These are phyloP conservation scores for Pogonognathellus flavescens DNA, from an alignment of 1,140 invertebrate species.

Conservation along the genomic window DNA sequence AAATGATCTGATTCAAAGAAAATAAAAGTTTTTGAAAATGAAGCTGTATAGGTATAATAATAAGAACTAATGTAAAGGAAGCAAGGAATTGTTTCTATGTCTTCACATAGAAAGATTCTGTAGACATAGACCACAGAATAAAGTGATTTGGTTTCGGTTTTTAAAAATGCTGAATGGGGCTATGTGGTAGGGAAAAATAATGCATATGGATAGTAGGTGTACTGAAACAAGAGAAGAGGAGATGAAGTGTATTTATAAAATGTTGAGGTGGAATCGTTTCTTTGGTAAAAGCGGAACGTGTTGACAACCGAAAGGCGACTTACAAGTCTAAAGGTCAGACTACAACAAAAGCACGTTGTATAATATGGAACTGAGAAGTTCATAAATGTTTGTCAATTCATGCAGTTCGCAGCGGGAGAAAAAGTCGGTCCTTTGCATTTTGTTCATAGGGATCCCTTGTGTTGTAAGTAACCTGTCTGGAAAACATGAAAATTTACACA, in stretches of 20 bases:
- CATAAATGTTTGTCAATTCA: conserved; percentile 52
- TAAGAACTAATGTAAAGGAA: too few relatives aligned
- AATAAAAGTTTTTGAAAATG: too few relatives aligned
- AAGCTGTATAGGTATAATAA: too few relatives aligned
- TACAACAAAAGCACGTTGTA: conserved; percentile 24
- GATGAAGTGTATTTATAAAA: too few relatives aligned
- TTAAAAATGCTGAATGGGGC: too few relatives aligned
- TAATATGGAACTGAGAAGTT: conserved; percentile 49
- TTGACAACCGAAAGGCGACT: conserved; percentile 32
- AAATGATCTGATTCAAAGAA: background rate
- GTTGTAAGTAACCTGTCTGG: conserved; percentile 43
- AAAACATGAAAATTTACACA: conserved; percentile 53
- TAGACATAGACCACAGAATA: too few relatives aligned
- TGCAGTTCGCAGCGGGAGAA: conserved; percentile 16
- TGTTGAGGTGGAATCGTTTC: background rate
- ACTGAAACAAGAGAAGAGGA: too few relatives aligned
- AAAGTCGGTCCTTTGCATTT: conserved; percentile 3
- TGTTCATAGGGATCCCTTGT: conserved; percentile 22
- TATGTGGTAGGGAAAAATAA: too few relatives aligned
- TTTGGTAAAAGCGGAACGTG: conserved; percentile 7
- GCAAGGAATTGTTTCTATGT: too few relatives aligned
- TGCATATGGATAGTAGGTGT: too few relatives aligned
- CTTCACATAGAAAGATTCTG: too few relatives aligned
- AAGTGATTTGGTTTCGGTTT: too few relatives aligned
- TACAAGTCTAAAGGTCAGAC: conserved; percentile 44